Evolutionary conservation across 1,140 invertebrate genomes (phyloP), one percentile per base, ranked within the genome.

Genomic region (Papilio glaucus): DNA sequence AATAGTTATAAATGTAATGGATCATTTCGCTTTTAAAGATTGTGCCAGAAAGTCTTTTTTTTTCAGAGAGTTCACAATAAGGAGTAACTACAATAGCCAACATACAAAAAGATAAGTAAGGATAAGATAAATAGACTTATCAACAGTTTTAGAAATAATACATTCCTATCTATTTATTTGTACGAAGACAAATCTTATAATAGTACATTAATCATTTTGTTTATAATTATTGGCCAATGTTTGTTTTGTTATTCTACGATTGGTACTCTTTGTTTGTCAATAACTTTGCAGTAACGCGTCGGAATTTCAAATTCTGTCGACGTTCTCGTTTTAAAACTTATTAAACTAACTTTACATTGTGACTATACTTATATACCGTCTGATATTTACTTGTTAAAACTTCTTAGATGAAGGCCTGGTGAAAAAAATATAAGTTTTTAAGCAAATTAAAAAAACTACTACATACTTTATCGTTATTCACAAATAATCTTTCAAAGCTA

Each of bases 231-330:
- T 57, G 18, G 21, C n/a, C 18, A 2, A 13, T 65, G 37, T 65
- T 39, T 65, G 62, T 65, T 65, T 65, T 65, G 62, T 65, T 65
- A 39, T 39, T 38, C 18, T 65, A 65, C 62, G 38, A 21, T 65
- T 65, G 62, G 15, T 39, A 41, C 37, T 65, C 62, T 41, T 39
- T 65, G 62, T 65, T 65, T 65, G 38, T 65, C 62, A 65, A 65
- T 65, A 65, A 65, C 62, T 39, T 41, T 21, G 62, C 49, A 57
- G 10, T 57, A 12, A 57, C 49, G 10, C 49, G 49, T 24, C 49
- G 49, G 49, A 24, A 57, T 57, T 57, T 18, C 49, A 57, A 57
- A 57, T 57, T 57, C 9, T 24, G 9, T 18, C 21, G 49, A 57
- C 49, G 49, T 57, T 49, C 21, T 24, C 49, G 49, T 26, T 57